phyloP scores from a whole-genome alignment of 1,140 invertebrate species.

The Papilio polyxenes region DNA sequence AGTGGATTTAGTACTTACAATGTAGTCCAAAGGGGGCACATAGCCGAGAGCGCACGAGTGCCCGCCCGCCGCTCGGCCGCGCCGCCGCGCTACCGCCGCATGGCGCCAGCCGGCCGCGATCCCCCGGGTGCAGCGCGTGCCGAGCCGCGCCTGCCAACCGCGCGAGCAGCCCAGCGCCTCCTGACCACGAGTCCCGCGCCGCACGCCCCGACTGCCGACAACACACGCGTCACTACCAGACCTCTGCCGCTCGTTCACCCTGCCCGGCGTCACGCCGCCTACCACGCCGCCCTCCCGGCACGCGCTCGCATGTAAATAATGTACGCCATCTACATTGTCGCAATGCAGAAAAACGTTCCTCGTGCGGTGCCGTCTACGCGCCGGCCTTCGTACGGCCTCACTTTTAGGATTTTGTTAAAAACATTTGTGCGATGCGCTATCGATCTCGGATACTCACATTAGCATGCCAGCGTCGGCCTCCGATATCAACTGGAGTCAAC shows the following conservation, averaged over 20 bases:
- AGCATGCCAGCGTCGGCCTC: conserved; percentile 75
- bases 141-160: conserved; percentile 52
- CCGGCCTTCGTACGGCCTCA: conserved; percentile 24
- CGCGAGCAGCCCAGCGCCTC: conserved; percentile 50
- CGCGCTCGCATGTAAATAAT: conserved; percentile 55
- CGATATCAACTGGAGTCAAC: conserved; percentile 75
- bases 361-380: conserved; percentile 39
- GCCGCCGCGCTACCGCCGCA: conserved; percentile 74
- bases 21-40: conserved; percentile 80
- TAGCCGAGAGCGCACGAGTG: conserved; percentile 78
- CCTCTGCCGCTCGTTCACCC: conserved; percentile 30
- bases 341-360: conserved; percentile 68
- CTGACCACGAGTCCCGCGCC: conserved; percentile 63
- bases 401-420: conserved; percentile 45
- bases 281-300: conserved; percentile 39
- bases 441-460: conserved; percentile 74
- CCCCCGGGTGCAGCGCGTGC: conserved; percentile 52
- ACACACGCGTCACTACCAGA: conserved; percentile 62
- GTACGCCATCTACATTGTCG: conserved; percentile 62
- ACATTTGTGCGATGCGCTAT: conserved; percentile 47
- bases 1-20: conserved; percentile 70
- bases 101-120: conserved; percentile 60
- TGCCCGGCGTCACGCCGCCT: not conserved
- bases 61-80: conserved; percentile 76
- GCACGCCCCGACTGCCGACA: conserved; percentile 75